These are phyloP conservation scores for Pegea sp. DNA, from an alignment of 23 tunicate species.

Conservation along the genomic window DNA sequence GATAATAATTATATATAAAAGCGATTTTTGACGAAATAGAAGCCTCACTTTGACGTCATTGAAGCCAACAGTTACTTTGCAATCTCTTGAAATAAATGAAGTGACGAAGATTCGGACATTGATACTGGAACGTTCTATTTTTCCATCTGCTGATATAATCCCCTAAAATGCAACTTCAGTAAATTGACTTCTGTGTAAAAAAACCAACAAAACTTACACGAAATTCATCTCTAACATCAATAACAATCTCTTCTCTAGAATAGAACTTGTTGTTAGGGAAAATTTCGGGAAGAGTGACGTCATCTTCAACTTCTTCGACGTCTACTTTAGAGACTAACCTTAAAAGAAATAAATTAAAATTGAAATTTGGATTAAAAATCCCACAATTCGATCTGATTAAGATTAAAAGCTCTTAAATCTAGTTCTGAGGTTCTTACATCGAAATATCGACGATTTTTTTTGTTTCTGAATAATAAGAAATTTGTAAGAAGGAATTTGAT, in stretches of 20 bases:
- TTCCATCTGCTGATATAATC: slow-evolving; percentile 16
- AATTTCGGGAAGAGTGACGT: too few relatives aligned
- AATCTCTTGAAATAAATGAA: slow-evolving; percentile 72
- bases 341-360: too few relatives aligned
- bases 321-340: too few relatives aligned
- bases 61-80: slow-evolving; percentile 57
- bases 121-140: slow-evolving; percentile 39
- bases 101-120: slow-evolving; percentile 40
- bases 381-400: too few relatives aligned
- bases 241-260: slow-evolving; percentile 59
- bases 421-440: too few relatives aligned
- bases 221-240: slow-evolving; percentile 44
- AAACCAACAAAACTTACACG: slow-evolving; percentile 12
- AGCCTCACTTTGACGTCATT: slow-evolving; percentile 52
- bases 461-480: too few relatives aligned
- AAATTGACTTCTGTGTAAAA: neutral
- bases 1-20: too few relatives aligned
- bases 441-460: too few relatives aligned
- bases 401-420: too few relatives aligned
- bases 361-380: too few relatives aligned
- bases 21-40: neutral
- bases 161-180: slow-evolving; percentile 14
- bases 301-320: too few relatives aligned
- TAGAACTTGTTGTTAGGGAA: slow-evolving; percentile 32
- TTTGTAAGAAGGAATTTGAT: too few relatives aligned